Base-by-base conservation (phyloP, 1,140 invertebrate genomes). In the Portunus trituberculatus region DNA sequence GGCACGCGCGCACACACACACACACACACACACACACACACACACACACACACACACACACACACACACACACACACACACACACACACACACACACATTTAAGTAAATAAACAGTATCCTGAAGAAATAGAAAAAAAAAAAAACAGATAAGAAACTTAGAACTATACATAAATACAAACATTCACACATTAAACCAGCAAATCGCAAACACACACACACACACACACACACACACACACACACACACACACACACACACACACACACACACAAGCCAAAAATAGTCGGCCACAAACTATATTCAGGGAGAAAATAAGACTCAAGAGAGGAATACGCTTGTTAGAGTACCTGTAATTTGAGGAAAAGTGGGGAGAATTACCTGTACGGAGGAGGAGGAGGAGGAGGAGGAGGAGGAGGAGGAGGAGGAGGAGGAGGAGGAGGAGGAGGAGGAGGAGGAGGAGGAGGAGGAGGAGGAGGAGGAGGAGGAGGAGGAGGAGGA, bases 301-400 rank as follows among this genome's bases (percentile, higher is more conserved):
- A 76, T 76, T 76, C 67, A 76, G 2, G 67, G n/a, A n/a, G n/a
- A 76, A 76, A 76, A 76, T 76, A 76, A n/a, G 20, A 76, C 67
- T 76, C 67, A 25, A 8, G 67, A 76, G 67, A 76, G 67, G 67
- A 76, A 76, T 76, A 76, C 67, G 67, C 67, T 76, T 76, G 67
- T 76, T 76, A 76, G 67, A 76, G 67, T 76, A 76, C 67, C 67
- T 76, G 67, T 76, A 76, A 76, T 76, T 76, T 76, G 12, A 20
- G 67, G 67, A 76, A 76, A 76, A 76, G 67, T 76, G 67, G 67
- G 20, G 67, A 76, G 25, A 76, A 76, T 76, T 76, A 76, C 67
- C n/a, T 76, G 67, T n/a, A 76, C 67, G 67, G 67, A n/a, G 67
- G 25, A n/a, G 67, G 67, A 76, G 67, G 67, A 76, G 67, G 67